Evolutionary conservation across 2,888 invertebrate species (phyloP), one percentile per base, ranked within the genome.

Genomic region (Odontocerum albicorne): DNA sequence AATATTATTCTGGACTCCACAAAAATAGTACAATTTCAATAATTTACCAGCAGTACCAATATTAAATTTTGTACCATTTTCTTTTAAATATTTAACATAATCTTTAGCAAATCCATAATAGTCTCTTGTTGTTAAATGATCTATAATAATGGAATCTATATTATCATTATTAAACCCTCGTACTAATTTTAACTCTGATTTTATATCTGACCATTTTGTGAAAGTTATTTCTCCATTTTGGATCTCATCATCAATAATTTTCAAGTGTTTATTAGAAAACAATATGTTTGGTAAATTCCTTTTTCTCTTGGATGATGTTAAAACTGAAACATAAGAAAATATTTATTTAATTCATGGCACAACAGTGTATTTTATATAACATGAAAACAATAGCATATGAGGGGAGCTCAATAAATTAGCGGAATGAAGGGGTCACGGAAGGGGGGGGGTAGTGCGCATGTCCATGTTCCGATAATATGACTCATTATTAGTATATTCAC

Each of bases 61-160:
- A 68, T 82, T 83, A 2, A 83, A 69, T 43, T 79, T 69, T 12
- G 71, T 67, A 27, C 77, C 72, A 47, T 71, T 71, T 1, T 64
- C 65, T 60, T 72, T 70, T 27, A 89, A 68, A 72, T 80, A 80
- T 4, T 77, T 66, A 0, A 84, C 68, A 70, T 84, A 89, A 21
- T 77, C 80, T 54, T 79, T 70, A 1, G 83, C 86, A 22, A 75
- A 65, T 39, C 75, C 65, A 43, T 79, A 69, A 35, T 81, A 72
- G 21, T 72, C 71, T 0, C 65, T 62, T 3, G 64, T 65, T 4
- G 72, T 65, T 68, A 85, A 81, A 15, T 75, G 64, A 51, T 80
- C 78, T 32, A 88, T 65, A 32, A 87, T 73, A 1, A 80, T 66
- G 27, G 81, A 79, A 70, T 88, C 86, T 22, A 86, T 70, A 66